A percentile compares a stretch with the other conserved stretches of the same genome.
These are phyloP conservation scores for Drosophila lacicola DNA, from an alignment of 2,888 invertebrate genomes.

Conservation along the genomic window DNA sequence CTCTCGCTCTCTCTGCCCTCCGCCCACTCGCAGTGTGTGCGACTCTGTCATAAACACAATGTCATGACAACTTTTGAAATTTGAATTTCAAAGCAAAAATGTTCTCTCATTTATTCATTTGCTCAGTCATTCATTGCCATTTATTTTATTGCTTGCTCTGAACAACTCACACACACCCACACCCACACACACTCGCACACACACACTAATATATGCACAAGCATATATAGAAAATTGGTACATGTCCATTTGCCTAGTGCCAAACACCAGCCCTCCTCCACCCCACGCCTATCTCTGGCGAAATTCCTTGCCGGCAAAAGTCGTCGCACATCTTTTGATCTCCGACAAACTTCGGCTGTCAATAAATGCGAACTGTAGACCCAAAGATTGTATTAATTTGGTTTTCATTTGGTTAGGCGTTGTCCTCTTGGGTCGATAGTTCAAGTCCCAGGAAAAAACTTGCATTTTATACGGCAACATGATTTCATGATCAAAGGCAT, in stretches of 20 bases:
- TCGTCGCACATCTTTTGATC: constrained; percentile 70
- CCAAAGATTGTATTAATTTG: constrained; percentile 78
- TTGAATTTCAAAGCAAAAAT: constrained; percentile 82
- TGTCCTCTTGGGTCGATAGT: constrained; percentile 56
- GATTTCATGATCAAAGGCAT: constrained; percentile 68
- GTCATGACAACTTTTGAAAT: constrained; percentile 82
- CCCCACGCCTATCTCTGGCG: background rate
- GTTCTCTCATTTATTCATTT: constrained; percentile 78
- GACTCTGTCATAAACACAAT: constrained; percentile 78
- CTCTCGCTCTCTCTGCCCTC: background rate
- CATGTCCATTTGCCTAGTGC: constrained; percentile 54
- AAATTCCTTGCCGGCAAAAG: constrained; percentile 64
- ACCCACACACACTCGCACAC: constrained; percentile 8
- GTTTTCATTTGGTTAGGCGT: constrained; percentile 67
- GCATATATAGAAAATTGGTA: constrained; percentile 50
- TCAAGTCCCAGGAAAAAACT: constrained; percentile 36
- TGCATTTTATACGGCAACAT: constrained; percentile 24
- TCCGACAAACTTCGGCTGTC: constrained; percentile 60
- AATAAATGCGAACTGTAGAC: constrained; percentile 58
- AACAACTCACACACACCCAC: constrained; percentile 29
- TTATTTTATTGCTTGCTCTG: constrained; percentile 75
- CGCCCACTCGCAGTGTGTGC: background rate
- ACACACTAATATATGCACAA: constrained; percentile 6
- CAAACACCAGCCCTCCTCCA: background rate
- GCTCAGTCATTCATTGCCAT: constrained; percentile 81